Evolutionary conservation across 37 sponge, comb jelly and placozoan genomes (phyloP).

Genomic region (Oscarella lobularis): DNA sequence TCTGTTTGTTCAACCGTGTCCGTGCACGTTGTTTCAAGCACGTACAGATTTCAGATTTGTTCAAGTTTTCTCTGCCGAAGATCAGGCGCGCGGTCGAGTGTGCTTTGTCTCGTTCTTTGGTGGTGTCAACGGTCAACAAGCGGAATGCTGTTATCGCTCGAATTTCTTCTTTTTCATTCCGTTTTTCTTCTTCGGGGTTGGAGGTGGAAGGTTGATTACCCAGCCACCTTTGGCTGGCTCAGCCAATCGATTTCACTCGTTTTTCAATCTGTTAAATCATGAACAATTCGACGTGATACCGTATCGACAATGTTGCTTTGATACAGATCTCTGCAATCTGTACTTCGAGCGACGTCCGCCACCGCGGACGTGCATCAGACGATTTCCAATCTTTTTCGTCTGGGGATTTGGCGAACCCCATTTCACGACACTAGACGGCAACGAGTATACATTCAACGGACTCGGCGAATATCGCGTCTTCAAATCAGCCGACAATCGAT

Average conservation of each 20-base stretch:
- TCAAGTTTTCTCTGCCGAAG: neutral
- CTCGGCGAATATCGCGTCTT: conserved; percentile 41
- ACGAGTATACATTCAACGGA: conserved; percentile 67
- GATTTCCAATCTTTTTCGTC: conserved; percentile 12
- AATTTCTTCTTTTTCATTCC: neutral
- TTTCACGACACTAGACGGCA: conserved; percentile 46
- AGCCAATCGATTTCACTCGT: neutral
- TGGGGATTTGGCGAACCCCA: conserved; percentile 72
- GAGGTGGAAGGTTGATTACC: neutral
- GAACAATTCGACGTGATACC: neutral
- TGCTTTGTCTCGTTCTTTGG: neutral
- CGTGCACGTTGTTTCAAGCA: conserved; percentile 31
- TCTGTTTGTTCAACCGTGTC: conserved; percentile 18
- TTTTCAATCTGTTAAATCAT: neutral
- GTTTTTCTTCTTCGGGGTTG: neutral
- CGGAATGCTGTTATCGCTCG: neutral
- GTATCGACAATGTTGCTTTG: neutral
- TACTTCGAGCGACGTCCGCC: neutral
- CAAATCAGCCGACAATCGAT: neutral
- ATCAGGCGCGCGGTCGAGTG: neutral
- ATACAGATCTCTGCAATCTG: neutral
- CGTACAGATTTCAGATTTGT: conserved; percentile 1
- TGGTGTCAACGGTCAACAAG: neutral
- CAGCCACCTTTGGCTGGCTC: neutral
- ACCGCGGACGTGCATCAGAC: neutral